phyloP scores from a whole-genome alignment of 1,140 invertebrate species.

The Tetragonula clypearis region DNA sequence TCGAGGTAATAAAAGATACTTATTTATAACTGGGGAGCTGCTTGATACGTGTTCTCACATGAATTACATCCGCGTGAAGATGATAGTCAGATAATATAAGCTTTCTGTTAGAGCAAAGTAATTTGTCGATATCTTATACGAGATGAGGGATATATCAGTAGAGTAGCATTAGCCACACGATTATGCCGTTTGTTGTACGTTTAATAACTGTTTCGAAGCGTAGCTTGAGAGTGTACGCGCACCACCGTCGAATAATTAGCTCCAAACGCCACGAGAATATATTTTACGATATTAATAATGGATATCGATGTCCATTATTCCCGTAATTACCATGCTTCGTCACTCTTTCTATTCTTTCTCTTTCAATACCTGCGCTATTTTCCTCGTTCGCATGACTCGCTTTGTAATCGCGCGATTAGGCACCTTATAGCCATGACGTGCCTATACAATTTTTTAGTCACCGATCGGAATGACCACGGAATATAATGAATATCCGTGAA shows the following conservation, averaged over 20 bases:
- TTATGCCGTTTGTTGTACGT: conserved; percentile 6
- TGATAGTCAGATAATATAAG: conserved; percentile 8
- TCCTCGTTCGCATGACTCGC: neutral
- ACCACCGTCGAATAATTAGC: conserved; percentile 4
- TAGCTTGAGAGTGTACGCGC: neutral
- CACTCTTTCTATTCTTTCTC: neutral
- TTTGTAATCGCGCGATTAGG: conserved; percentile 31
- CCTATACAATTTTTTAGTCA: conserved; percentile 43
- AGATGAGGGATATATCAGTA: neutral
- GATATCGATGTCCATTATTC: conserved; percentile 2
- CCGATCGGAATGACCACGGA: conserved; percentile 10
- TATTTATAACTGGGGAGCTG: conserved; percentile 36
- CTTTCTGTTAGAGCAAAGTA: conserved; percentile 36
- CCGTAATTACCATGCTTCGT: neutral
- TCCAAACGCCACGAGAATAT: neutral
- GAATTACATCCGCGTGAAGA: conserved; percentile 54
- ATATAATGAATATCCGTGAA: neutral
- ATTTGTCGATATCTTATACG: conserved; percentile 49
- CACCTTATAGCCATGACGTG: neutral
- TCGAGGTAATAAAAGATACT: conserved; percentile 35
- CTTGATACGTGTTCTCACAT: conserved; percentile 50
- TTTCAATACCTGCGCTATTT: neutral
- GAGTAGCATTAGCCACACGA: neutral
- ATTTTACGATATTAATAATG: neutral
- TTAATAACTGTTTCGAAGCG: neutral